These are phyloP conservation scores for Drosophila engyochracea DNA, from an alignment of 2,888 invertebrate species.

Conservation along the genomic window DNA sequence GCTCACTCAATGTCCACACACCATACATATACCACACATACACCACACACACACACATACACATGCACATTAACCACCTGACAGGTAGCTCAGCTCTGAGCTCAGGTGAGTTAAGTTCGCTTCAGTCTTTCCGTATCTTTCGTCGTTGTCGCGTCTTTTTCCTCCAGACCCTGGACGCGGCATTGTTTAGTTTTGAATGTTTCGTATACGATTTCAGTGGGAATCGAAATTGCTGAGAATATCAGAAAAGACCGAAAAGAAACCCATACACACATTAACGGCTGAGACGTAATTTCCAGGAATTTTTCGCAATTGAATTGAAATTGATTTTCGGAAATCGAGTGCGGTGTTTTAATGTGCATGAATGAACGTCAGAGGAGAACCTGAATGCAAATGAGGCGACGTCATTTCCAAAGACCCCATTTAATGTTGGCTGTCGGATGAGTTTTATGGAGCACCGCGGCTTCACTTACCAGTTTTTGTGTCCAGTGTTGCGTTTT, in stretches of 20 bases:
- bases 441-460: conserved; percentile 63
- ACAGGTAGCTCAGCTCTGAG: conserved; percentile 44
- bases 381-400: conserved; percentile 59
- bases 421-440: conserved; percentile 31
- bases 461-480: conserved; percentile 55
- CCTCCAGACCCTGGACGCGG: conserved; percentile 23
- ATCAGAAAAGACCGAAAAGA: conserved; percentile 30
- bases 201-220: conserved; percentile 46
- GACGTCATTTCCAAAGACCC: conserved; percentile 44
- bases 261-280: conserved; percentile 26
- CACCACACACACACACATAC: background rate
- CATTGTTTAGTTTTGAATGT: conserved; percentile 49
- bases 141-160: conserved; percentile 63
- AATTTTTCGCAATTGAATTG: conserved; percentile 74
- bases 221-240: conserved; percentile 53
- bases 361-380: conserved; percentile 38
- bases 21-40: background rate
- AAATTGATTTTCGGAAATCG: conserved; percentile 69
- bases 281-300: conserved; percentile 66
- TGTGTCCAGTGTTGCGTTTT: conserved; percentile 42
- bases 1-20: conserved; percentile 33
- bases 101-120: conserved; percentile 30
- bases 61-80: conserved; percentile 25
- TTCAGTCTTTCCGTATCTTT: conserved; percentile 73
- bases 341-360: conserved; percentile 31